phyloP scores from a whole-genome alignment of 2,797 vertebrate species.

The Gouania willdenowi region DNA sequence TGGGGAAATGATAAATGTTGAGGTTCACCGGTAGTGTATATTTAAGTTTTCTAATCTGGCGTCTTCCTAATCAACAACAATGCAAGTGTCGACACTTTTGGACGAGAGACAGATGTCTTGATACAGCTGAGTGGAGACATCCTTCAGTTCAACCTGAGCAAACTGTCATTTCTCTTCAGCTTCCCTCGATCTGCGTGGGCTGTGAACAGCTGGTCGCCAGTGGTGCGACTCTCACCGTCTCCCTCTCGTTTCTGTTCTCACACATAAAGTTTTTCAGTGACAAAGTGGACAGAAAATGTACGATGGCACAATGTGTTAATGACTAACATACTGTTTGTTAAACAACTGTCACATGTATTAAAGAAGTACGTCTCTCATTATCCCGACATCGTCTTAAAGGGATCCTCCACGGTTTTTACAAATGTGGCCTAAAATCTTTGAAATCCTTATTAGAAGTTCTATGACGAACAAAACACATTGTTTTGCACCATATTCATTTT shows the following conservation, averaged over 20 bases:
- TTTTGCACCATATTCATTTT: too few species aligned
- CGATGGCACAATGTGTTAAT: constrained; percentile 15
- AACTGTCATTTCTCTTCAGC: constrained; percentile 60
- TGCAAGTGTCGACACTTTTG: constrained; percentile 36
- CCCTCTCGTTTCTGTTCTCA: not conserved
- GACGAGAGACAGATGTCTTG: constrained; percentile 63
- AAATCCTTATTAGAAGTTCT: too few species aligned
- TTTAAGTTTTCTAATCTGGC: constrained; percentile 27
- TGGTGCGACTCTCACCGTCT: constrained; percentile 13
- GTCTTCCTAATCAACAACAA: constrained; percentile 45
- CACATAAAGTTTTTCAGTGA: constrained; percentile 4
- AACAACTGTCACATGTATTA: constrained; percentile 30
- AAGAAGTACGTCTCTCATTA: constrained; percentile 53
- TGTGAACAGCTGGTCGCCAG: constrained; percentile 57
- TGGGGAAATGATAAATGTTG: too few species aligned
- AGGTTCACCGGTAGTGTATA: constrained; percentile 13
- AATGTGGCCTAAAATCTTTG: too few species aligned
- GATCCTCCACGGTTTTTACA: too few species aligned
- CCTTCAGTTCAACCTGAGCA: constrained; percentile 64
- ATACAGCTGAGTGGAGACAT: constrained; percentile 60
- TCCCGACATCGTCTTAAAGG: constrained; percentile 32
- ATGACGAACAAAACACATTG: too few species aligned
- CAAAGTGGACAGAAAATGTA: constrained; percentile 17
- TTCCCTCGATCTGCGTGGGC: constrained; percentile 48
- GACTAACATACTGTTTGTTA: constrained; percentile 22